A percentile compares a stretch with the other conserved stretches of the same genome.
Evolutionary conservation across 2,113 vertebrate genomes (phyloP).

Genomic region (Polypterus bichir): DNA sequence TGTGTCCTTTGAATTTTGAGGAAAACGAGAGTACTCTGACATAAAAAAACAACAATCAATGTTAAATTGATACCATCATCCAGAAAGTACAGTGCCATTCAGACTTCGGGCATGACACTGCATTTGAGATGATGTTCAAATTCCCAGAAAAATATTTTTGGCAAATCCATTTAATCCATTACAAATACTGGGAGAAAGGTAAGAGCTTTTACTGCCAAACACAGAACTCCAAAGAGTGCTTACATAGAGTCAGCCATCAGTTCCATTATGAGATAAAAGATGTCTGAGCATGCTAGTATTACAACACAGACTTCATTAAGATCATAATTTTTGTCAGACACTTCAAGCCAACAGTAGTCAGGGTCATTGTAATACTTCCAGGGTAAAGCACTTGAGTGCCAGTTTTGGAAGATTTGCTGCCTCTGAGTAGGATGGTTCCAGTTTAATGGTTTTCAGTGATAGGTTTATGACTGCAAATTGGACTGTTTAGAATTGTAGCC

Average conservation of each 20-base stretch:
- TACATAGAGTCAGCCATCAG: constrained; percentile 37
- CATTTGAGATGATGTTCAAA: constrained; percentile 5
- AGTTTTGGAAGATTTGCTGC: constrained; percentile 22
- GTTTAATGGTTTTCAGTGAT: constrained; percentile 50
- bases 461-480: constrained; percentile 45
- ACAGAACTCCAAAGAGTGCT: constrained; percentile 28
- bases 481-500: constrained; percentile 26
- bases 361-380: constrained; percentile 36
- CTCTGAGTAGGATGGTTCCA: constrained; percentile 28
- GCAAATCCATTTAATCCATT: constrained; percentile 24
- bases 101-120: constrained; percentile 10
- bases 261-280: constrained; percentile 37
- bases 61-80: background rate
- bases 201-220: constrained; percentile 29
- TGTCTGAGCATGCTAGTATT: constrained; percentile 48
- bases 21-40: too few relatives aligned
- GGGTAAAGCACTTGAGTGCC: constrained; percentile 29
- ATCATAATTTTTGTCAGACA: constrained; percentile 44
- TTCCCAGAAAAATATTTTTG: constrained; percentile 18
- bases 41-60: too few relatives aligned
- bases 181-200: constrained; percentile 15
- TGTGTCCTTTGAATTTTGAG: too few relatives aligned
- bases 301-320: constrained; percentile 47
- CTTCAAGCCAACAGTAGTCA: constrained; percentile 45
- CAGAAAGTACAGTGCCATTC: background rate